Percentiles rank a stretch among this genome's conserved stretches.
phyloP scores from a whole-genome alignment of 2,113 vertebrate genomes.

The Pelodiscus sinensis region DNA sequence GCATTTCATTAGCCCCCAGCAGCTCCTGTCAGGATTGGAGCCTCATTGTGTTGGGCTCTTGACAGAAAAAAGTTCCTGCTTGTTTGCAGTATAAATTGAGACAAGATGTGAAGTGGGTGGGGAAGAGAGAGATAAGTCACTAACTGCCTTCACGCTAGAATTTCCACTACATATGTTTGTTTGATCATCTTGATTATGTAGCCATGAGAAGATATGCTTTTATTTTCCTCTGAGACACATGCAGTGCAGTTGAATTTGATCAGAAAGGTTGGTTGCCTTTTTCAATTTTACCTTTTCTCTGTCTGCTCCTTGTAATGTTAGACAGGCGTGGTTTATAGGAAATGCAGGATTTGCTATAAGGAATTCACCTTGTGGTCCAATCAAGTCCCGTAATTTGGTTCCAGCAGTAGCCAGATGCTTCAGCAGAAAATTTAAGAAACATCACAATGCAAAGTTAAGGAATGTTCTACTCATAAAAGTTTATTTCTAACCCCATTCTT shows the following conservation, averaged over 20 bases:
- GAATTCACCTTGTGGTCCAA: not conserved
- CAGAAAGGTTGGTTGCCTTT: not conserved
- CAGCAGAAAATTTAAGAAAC: no score
- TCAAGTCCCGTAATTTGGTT: no score
- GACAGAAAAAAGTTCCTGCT: not conserved
- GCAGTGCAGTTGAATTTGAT: not conserved
- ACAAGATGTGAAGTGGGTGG: not conserved
- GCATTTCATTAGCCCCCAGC: not conserved
- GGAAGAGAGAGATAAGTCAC: no score
- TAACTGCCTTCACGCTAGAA: not conserved
- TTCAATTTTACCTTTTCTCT: not conserved
- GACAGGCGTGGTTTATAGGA: not conserved
- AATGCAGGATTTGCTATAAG: not conserved
- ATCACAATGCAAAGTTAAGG: no score
- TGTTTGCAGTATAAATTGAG: not conserved
- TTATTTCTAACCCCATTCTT: no score
- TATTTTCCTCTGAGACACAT: not conserved
- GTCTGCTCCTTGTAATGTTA: not conserved
- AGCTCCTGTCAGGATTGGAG: not conserved
- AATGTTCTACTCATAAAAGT: no score
- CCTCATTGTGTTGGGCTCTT: not conserved
- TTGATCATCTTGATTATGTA: not conserved
- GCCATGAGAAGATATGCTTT: not conserved
- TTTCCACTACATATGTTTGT: no score
- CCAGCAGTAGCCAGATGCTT: no score